Conservation (phyloP, 2,888 invertebrate species). For the Machimus rusticus region DNA sequence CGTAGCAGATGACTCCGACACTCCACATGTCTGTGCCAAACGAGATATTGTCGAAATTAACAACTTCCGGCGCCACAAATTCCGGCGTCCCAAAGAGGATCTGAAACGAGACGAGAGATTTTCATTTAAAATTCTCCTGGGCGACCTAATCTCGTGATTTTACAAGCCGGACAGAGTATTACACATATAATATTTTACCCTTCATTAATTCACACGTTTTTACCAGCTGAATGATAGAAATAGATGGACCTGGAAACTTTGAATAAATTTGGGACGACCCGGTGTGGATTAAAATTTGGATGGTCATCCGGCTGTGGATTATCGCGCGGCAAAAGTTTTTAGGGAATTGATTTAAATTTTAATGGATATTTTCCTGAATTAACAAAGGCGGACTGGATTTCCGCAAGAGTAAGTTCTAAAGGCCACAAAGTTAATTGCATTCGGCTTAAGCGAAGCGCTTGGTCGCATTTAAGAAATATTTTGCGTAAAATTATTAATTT, state of each 20-base stretch:
- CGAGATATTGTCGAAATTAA: slow-evolving; percentile 96
- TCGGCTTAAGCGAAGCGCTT: neutral
- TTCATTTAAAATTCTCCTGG: slow-evolving; percentile 6
- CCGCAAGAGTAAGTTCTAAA: neutral
- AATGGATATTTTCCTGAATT: neutral
- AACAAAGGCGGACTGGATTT: neutral
- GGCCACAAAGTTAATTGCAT: neutral
- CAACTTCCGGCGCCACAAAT: slow-evolving; percentile 98
- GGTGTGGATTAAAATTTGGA: neutral
- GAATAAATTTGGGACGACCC: neutral
- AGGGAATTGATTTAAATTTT: neutral
- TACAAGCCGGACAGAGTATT: neutral
- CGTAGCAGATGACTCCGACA: slow-evolving; percentile 97
- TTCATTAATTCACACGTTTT: neutral
- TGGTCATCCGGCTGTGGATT: neutral
- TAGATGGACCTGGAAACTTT: neutral
- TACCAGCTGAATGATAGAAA: neutral
- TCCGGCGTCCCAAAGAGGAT: slow-evolving; percentile 98
- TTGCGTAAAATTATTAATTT: neutral
- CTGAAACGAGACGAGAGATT: slow-evolving; percentile 49
- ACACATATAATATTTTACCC: neutral
- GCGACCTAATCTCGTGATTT: neutral
- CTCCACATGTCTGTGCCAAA: slow-evolving; percentile 99
- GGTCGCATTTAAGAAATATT: neutral
- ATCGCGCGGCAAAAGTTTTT: neutral